phyloP scores from a whole-genome alignment of 2,113 vertebrate genomes.

The Peromyscus californicus region DNA sequence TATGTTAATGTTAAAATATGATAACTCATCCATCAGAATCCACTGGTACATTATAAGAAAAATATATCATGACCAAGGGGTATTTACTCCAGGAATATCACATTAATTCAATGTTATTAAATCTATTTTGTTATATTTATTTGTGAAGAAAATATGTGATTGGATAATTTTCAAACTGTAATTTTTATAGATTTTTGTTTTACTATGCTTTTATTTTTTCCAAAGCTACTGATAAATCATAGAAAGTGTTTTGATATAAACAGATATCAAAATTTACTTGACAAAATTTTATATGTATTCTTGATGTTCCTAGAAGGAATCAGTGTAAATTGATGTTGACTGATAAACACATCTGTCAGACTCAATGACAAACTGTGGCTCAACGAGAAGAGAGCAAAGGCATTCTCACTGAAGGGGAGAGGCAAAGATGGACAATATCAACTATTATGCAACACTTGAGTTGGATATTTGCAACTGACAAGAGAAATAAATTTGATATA shows the following conservation, averaged over 20 bases:
- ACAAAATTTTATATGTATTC: background rate
- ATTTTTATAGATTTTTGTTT: background rate
- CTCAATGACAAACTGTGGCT: background rate
- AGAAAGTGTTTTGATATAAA: background rate
- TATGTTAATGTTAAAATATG: slow-evolving; percentile 20
- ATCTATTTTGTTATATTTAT: slow-evolving; percentile 19
- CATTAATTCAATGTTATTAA: slow-evolving; percentile 32
- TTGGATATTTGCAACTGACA: background rate
- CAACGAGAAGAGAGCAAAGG: background rate
- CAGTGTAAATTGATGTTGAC: background rate
- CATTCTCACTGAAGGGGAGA: background rate
- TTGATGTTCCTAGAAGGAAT: background rate
- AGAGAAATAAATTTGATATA: background rate
- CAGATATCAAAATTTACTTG: background rate
- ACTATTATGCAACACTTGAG: background rate
- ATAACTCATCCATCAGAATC: background rate
- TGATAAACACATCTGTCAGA: background rate
- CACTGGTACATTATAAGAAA: slow-evolving; percentile 23
- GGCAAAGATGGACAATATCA: background rate
- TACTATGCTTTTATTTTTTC: background rate
- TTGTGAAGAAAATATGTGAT: background rate
- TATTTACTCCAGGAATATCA: background rate
- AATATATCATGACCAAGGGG: background rate
- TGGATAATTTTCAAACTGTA: background rate
- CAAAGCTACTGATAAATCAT: background rate